Evolutionary conservation across 2,888 invertebrate genomes (phyloP), one percentile per base, ranked within the genome.

Genomic region (Lasioglossum morio): DNA sequence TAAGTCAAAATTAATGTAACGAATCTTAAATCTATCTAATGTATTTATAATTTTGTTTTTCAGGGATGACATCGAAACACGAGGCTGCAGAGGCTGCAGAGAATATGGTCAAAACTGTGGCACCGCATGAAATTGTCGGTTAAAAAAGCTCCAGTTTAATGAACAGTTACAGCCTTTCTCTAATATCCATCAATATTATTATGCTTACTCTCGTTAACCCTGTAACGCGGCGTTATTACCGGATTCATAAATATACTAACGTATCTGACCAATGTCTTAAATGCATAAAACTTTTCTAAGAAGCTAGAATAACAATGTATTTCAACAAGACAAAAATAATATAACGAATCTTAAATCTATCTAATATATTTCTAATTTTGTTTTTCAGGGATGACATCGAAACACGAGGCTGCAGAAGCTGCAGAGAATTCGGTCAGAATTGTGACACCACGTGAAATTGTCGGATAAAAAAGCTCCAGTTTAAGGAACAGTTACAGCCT

Each of bases 221-320:
- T 66, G 60, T 34, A 40, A 63, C 40, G 16, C 77, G n/a, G 23
- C 48, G 86, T 84, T 84, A 84, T 69, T 82, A 63, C 40, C 57
- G 79, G 81, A 80, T 79, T 84, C 79, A 86, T 86, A 86, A 86
- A 84, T 86, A 84, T 80, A 82, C 57, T 75, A 43, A 69, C 80
- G 80, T 82, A 80, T 88, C 86, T 87, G 79, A 81, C 37, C 40
- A 83, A 88, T 80, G 85, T 88, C 89, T 85, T 63, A 86, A 92
- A 92, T n/a, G n/a, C n/a, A n/a, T n/a, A n/a, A n/a, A n/a, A n/a
- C n/a, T n/a, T n/a, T n/a, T n/a, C n/a, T n/a, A n/a, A n/a, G n/a
- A n/a, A n/a, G n/a, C n/a, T n/a, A n/a, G n/a, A n/a, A n/a, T n/a
- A n/a, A n/a, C n/a, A n/a, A n/a, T n/a, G n/a, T n/a, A n/a, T n/a